Evolutionary conservation across 2,888 invertebrate genomes (phyloP), one percentile per base, ranked within the genome.

Genomic region (Dasypolia templi): DNA sequence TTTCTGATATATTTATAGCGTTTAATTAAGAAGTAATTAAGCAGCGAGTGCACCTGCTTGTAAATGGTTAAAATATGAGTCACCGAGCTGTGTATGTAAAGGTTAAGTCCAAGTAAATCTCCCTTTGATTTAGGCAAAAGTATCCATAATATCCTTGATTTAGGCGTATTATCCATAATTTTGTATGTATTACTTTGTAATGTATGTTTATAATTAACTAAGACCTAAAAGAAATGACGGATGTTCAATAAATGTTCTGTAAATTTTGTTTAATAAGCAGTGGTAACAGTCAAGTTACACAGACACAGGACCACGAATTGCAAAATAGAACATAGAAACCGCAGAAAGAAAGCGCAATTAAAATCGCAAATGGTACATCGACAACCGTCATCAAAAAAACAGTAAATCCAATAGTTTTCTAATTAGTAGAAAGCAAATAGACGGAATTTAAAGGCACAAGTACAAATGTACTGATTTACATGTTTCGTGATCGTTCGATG

Each of bases 361-460:
- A 55, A 81, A 32, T 66, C 29, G 46, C 63, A 70, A 83, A 83
- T 70, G 22, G 29, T 22, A 62, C 67, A 56, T 73, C 58, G 55
- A 65, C 32, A 69, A 39, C 26, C 39, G 29, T 29, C 62, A 55
- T 71, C 42, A 59, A 67, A 65, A 32, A 32, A 66, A 51, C 44
- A 46, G 42, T 56, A 35, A 67, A 69, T 32, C 29, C 12, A 35
- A 62, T 69, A 69, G 65, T 79, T 83, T 81, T 82, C 59, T 65
- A 80, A 71, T 71, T 56, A 75, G 64, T 76, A 72, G 84, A 84
- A 80, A 82, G 81, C 35, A 44, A 56, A 59, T 32, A 53, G 22
- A 55, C 39, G 51, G 68, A 84, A 82, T 69, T 72, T 42, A 82
- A 74, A 83, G 51, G 35, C 46, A 61, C 62, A 73, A 75, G 70